Base-by-base conservation (phyloP, 1,140 invertebrate genomes). In the Drosophila seguyi region DNA sequence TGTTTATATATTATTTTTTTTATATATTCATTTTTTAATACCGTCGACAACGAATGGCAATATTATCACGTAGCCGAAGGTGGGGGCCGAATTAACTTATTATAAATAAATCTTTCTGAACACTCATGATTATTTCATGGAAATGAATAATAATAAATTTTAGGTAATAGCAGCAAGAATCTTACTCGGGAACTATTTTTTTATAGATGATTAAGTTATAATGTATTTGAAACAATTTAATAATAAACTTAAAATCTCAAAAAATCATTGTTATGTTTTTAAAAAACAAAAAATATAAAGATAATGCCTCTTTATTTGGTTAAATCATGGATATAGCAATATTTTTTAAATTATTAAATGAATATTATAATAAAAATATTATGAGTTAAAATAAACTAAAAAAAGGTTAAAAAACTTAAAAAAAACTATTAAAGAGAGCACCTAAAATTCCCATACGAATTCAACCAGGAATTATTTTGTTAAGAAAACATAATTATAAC, bases 11-110 rank as follows among this genome's bases (percentile, higher is more conserved):
- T 39, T 38, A 3, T 8, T 41, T 13, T 60, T 41, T 13, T 60
- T 10, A 8, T 8, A 36, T 36, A 65, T 50, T 58, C 20, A 65
- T 67, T 41, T 59, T 73, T 57, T 61, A 61, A 44, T 66, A 57
- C 61, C 56, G 56, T 52, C 59, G 41, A 18, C 50, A 13, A 68
- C 73, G 79, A 87, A 87, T 87, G 73, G 77, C 80, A 71, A 80
- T 90, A 88, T 84, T 90, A 88, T 88, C 84, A 88, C 84, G 84
- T 88, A 88, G 57, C 61, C 57, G 13, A 77, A 66, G 52, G 57
- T 67, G 60, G 38, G 48, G 50, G 34, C 52, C 47, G 47, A 55
- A 62, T 65, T 60, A 62, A 38, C 48, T 48, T 62, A 69, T 77
- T 75, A 58, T 56, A 56, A 42, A 66, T 52, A 59, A 60, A 61